A percentile compares a stretch with the other conserved stretches of the same genome.
phyloP scores from a whole-genome alignment of 2,113 vertebrate species.

The Sterrhoptilus dennistouni region DNA sequence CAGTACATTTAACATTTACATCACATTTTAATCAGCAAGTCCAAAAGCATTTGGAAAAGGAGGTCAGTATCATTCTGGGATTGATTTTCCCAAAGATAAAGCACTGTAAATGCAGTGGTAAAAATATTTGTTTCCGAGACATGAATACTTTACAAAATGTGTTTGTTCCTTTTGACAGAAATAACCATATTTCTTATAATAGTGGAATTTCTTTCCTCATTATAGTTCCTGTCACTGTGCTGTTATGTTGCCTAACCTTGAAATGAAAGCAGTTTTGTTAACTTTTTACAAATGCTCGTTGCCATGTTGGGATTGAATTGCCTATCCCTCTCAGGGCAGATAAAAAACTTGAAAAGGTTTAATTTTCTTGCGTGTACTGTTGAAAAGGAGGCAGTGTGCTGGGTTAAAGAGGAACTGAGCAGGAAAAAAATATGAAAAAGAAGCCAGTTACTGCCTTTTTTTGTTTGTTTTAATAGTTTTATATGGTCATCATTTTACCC shows the following conservation, averaged over 20 bases:
- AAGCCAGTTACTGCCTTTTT: neutral
- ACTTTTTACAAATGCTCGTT: neutral
- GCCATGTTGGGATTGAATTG: neutral
- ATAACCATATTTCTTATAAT: neutral
- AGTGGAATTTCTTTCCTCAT: neutral
- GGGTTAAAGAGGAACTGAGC: neutral
- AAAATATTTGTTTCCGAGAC: neutral
- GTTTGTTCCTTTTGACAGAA: neutral
- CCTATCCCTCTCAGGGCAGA: neutral
- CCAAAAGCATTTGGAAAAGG: neutral
- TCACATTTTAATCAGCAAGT: neutral
- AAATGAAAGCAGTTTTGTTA: slow-evolving; percentile 9
- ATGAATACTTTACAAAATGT: neutral
- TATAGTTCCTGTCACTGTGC: neutral
- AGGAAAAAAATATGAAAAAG: neutral
- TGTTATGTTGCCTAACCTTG: neutral
- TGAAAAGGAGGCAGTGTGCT: neutral
- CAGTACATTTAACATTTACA: neutral
- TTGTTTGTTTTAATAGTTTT: neutral
- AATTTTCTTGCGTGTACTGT: neutral
- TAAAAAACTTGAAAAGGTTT: neutral
- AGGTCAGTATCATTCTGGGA: neutral
- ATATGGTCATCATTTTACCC: neutral
- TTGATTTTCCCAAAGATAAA: neutral
- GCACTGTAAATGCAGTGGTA: neutral